Base-by-base conservation (phyloP, 2,888 invertebrate genomes). In the Choristoneura rosaceana region DNA sequence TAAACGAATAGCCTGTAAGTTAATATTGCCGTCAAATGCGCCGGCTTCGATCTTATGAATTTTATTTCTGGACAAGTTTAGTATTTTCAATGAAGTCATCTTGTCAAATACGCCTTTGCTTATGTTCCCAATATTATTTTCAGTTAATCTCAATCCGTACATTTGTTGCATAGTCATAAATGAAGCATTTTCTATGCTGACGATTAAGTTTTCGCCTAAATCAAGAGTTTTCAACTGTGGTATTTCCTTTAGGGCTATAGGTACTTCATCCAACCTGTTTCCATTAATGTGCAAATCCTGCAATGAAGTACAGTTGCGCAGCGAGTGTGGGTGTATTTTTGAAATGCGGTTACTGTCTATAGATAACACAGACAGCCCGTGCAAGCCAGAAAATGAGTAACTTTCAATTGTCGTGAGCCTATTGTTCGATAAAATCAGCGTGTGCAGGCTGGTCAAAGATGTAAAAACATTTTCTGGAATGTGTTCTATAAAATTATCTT, bases 191-290 rank as follows among this genome's bases (percentile, higher is more conserved):
- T 96, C 96, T 80, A 98, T 95, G 79, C 95, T 95, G 67, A 96
- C 95, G 81, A 98, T 97, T 83, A 96, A 96, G 90, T 98, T 98
- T 91, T 97, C 97, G 41, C 97, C 97, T 78, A 98, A 94, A 90
- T 98, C 97, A 75, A 98, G 93, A 25, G 97, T 96, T 88, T 96
- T 96, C 74, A 98, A 90, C 83, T 96, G 95, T 61, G 96, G 96
- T 79, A 97, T 96, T 86, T 96, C 96, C 84, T 95, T 95, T 65
- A 97, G 90, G 61, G 97, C 97, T 77, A 95, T 94, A 70, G 98
- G 98, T 74, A 98, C 96, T 84, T 95, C 95, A 78, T 95, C 95
- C 74, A 98, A 94, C 85, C 97, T 96, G 88, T 98, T 98, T 76
- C 97, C 97, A 89, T 97, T 97, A 78, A 98, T 95, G 90, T 97